phyloP scores from a whole-genome alignment of 2,113 vertebrate species.

The Nestor notabilis region DNA sequence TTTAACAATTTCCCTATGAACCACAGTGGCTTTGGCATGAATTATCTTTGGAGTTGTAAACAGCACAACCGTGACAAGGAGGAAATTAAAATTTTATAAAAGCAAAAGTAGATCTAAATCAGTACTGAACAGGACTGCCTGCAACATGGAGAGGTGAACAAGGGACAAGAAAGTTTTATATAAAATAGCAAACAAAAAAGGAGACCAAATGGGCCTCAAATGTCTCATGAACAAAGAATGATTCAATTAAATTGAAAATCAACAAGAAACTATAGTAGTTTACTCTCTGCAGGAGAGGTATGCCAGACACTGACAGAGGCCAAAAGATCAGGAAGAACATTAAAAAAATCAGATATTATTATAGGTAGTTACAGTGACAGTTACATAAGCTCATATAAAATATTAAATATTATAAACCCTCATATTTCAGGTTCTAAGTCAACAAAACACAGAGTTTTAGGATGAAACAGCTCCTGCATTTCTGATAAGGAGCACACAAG shows the following conservation, averaged over 20 bases:
- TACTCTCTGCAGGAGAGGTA: neutral
- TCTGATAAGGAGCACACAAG: neutral
- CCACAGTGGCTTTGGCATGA: neutral
- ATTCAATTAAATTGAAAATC: neutral
- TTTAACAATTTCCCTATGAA: constrained; percentile 36
- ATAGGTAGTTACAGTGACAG: neutral
- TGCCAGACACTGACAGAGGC: neutral
- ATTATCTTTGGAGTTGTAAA: constrained; percentile 57
- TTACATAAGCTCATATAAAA: neutral
- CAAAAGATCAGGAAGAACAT: neutral
- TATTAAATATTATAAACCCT: neutral
- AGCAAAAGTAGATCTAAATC: constrained; percentile 38
- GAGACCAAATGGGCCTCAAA: neutral
- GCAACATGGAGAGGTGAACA: neutral
- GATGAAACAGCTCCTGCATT: neutral
- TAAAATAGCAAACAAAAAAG: neutral
- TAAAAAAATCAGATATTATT: neutral
- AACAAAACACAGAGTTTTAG: neutral
- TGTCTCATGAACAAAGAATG: neutral
- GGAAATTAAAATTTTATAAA: constrained; percentile 57
- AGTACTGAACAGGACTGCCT: neutral
- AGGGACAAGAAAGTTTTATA: neutral
- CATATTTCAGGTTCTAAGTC: neutral
- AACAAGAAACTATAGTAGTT: neutral
- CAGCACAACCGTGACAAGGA: constrained; percentile 3